Conservation (phyloP, 2,113 vertebrate species). For the Setophaga petechia region DNA sequence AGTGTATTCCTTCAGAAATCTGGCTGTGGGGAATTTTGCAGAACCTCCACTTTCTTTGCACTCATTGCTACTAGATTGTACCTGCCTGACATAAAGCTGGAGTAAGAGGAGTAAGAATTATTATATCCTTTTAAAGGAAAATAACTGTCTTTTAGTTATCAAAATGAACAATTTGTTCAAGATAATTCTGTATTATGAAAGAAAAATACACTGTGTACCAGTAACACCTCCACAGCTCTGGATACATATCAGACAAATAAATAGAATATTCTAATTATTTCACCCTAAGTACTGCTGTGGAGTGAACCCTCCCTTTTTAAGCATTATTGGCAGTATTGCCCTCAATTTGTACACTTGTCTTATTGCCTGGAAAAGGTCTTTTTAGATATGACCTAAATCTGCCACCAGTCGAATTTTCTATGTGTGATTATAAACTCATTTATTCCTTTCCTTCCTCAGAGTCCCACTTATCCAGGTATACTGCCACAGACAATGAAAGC, state of each 20-base stretch:
- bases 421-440: conserved; percentile 36
- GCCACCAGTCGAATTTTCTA: background rate
- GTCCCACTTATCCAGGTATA: background rate
- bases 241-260: background rate
- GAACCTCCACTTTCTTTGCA: background rate
- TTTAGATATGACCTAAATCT: background rate
- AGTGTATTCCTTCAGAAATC: background rate
- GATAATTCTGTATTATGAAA: background rate
- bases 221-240: background rate
- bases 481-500: conserved; percentile 51
- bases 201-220: background rate
- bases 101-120: background rate
- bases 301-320: background rate
- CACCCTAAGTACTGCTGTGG: background rate
- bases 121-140: background rate
- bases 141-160: background rate
- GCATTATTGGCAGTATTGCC: background rate
- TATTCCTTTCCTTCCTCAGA: conserved; percentile 39
- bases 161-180: background rate
- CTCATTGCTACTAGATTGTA: background rate
- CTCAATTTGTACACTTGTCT: background rate
- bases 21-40: background rate
- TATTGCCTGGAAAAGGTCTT: background rate
- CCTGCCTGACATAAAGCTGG: background rate
- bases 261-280: background rate